phyloP scores from a whole-genome alignment of 2,888 invertebrate species.

The Buathra laborator region DNA sequence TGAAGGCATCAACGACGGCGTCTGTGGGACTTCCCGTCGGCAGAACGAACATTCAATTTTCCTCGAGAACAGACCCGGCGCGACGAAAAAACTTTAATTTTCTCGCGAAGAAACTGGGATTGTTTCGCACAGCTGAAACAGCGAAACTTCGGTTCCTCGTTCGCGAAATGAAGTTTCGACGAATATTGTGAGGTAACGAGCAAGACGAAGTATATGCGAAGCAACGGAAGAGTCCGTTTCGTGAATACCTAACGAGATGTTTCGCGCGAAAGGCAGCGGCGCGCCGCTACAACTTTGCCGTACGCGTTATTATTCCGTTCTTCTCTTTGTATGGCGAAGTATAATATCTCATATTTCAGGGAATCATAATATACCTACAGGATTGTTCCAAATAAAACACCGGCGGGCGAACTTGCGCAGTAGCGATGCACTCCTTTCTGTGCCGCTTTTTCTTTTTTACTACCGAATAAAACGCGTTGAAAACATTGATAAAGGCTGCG shows the following conservation, averaged over 20 bases:
- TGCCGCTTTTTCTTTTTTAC: background rate
- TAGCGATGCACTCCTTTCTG: background rate
- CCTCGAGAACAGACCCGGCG: constrained; percentile 22
- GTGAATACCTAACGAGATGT: constrained; percentile 61
- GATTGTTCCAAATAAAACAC: constrained; percentile 4
- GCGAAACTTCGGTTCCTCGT: constrained; percentile 43
- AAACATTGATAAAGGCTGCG: background rate
- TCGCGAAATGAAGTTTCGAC: constrained; percentile 55
- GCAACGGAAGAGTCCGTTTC: constrained; percentile 46
- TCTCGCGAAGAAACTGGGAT: constrained; percentile 37
- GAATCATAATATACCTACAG: constrained; percentile 17
- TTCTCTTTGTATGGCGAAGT: constrained; percentile 32
- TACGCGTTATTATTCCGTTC: constrained; percentile 48
- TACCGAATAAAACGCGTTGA: background rate
- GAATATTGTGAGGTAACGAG: constrained; percentile 48
- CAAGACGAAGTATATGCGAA: constrained; percentile 30
- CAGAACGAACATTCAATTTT: constrained; percentile 42
- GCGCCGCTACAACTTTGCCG: constrained; percentile 25
- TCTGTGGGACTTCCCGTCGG: background rate
- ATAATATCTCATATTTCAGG: constrained; percentile 29
- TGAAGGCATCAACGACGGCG: background rate
- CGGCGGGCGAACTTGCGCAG: background rate
- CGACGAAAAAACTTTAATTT: constrained; percentile 57
- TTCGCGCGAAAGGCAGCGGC: constrained; percentile 25
- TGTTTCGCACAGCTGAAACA: constrained; percentile 6